A percentile compares a stretch with the other conserved stretches of the same genome.
Evolutionary conservation across 2,113 vertebrate species (phyloP).

Genomic region (Epinephelus lanceolatus): DNA sequence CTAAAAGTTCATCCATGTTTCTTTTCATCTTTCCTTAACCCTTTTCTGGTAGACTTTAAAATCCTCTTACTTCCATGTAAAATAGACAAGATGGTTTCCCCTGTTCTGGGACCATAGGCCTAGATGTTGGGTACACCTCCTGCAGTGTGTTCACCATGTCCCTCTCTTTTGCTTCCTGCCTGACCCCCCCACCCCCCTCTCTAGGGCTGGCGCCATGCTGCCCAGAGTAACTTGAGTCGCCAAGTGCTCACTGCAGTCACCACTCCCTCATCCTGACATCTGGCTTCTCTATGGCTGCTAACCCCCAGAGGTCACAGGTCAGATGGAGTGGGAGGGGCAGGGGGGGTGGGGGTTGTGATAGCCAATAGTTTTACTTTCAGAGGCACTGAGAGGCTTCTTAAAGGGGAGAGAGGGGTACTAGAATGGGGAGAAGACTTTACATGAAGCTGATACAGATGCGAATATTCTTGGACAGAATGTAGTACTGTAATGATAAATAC

Average conservation of each 20-base stretch:
- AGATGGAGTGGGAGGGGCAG: slow-evolving; percentile 32
- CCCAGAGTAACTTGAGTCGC: slow-evolving; percentile 87
- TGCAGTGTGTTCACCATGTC: background rate
- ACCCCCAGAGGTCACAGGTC: slow-evolving; percentile 88
- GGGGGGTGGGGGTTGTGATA: slow-evolving; percentile 65
- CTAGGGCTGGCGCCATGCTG: slow-evolving; percentile 86
- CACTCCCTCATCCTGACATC: slow-evolving; percentile 90
- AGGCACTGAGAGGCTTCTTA: slow-evolving; percentile 85
- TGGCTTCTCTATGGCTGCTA: slow-evolving; percentile 89
- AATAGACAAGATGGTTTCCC: background rate
- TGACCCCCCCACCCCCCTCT: background rate
- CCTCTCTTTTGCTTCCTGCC: no score
- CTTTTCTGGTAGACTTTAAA: background rate
- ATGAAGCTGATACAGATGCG: no score
- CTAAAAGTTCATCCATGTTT: background rate
- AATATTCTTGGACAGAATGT: no score
- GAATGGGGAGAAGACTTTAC: no score
- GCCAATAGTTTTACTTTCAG: slow-evolving; percentile 87
- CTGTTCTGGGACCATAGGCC: background rate
- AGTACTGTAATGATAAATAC: no score
- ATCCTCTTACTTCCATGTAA: background rate
- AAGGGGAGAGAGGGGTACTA: slow-evolving; percentile 53
- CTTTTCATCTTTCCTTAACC: background rate
- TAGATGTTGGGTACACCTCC: background rate
- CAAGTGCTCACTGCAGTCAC: slow-evolving; percentile 82